phyloP scores from a whole-genome alignment of 1,140 invertebrate species.

The Penaeus indicus region DNA sequence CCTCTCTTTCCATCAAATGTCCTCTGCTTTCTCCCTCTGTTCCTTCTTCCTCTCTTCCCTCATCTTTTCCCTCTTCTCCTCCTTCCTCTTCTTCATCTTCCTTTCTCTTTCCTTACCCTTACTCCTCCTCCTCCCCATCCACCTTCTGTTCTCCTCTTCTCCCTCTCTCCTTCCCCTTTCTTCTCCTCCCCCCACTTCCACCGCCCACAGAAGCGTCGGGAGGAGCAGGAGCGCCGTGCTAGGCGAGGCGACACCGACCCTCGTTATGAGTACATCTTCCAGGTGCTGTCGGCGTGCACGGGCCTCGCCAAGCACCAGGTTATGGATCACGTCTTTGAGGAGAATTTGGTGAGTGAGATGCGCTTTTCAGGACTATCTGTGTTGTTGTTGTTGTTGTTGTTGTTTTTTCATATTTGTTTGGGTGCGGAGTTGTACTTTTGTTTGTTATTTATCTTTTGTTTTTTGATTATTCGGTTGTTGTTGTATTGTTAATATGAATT shows the following conservation, averaged over 20 bases:
- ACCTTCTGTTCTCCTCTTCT: too few species aligned
- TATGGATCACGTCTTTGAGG: conserved; percentile 87
- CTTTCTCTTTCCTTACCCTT: neutral
- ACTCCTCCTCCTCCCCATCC: neutral
- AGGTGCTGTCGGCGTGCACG: conserved; percentile 85
- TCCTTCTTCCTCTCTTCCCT: neutral
- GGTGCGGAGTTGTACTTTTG: too few species aligned
- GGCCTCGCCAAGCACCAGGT: conserved; percentile 83
- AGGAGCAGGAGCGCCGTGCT: conserved; percentile 91
- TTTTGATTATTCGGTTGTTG: too few species aligned
- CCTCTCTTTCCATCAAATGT: neutral
- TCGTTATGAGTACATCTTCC: conserved; percentile 88
- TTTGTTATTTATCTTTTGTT: too few species aligned
- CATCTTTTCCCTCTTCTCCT: neutral
- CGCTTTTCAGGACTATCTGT: too few species aligned
- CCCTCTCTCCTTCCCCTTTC: neutral
- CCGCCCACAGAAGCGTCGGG: conserved; percentile 79
- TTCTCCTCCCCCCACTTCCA: neutral
- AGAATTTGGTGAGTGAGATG: conserved; percentile 79
- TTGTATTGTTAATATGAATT: too few species aligned
- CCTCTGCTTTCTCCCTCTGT: neutral
- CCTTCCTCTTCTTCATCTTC: neutral
- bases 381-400: too few species aligned
- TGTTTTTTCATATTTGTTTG: too few species aligned
- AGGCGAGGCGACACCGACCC: conserved; percentile 90